Conservation (phyloP, 2,888 invertebrate species). For the Salpingus planirostris region DNA sequence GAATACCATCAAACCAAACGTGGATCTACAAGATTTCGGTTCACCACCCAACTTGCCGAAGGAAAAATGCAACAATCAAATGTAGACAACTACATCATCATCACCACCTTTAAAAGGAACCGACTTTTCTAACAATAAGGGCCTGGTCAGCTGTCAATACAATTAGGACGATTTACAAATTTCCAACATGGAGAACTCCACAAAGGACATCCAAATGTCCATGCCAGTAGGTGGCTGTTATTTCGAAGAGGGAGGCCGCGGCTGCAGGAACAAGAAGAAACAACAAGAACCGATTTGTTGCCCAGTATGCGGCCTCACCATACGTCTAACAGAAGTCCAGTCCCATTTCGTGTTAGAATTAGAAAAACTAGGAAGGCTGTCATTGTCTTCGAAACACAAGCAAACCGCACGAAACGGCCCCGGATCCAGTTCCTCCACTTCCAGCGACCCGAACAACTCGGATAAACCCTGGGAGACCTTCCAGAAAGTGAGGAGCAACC, state of each 20-base stretch:
- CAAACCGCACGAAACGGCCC: constrained; percentile 33
- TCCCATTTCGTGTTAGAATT: constrained; percentile 73
- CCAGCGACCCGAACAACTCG: constrained; percentile 38
- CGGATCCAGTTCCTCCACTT: constrained; percentile 43
- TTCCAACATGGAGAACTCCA: too few relatives aligned
- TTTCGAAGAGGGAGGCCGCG: constrained; percentile 38
- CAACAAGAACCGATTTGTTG: constrained; percentile 67
- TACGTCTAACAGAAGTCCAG: constrained; percentile 75
- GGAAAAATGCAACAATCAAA: too few relatives aligned
- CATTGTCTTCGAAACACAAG: constrained; percentile 35
- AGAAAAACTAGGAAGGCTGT: constrained; percentile 57
- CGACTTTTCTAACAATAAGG: too few relatives aligned
- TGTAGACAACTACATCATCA: too few relatives aligned
- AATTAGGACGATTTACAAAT: too few relatives aligned
- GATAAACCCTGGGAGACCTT: constrained; percentile 65
- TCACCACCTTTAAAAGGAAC: too few relatives aligned
- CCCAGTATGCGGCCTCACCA: constrained; percentile 80
- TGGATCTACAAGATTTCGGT: too few relatives aligned
- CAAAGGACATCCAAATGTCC: too few relatives aligned
- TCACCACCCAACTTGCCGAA: too few relatives aligned
- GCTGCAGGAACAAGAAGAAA: constrained; percentile 50
- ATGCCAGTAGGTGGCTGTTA: too few relatives aligned
- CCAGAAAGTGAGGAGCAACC: constrained; percentile 62
- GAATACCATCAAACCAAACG: too few relatives aligned
- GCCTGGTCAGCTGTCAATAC: too few relatives aligned